phyloP scores from a whole-genome alignment of 1,140 invertebrate species.

The Asbolus verrucosus region DNA sequence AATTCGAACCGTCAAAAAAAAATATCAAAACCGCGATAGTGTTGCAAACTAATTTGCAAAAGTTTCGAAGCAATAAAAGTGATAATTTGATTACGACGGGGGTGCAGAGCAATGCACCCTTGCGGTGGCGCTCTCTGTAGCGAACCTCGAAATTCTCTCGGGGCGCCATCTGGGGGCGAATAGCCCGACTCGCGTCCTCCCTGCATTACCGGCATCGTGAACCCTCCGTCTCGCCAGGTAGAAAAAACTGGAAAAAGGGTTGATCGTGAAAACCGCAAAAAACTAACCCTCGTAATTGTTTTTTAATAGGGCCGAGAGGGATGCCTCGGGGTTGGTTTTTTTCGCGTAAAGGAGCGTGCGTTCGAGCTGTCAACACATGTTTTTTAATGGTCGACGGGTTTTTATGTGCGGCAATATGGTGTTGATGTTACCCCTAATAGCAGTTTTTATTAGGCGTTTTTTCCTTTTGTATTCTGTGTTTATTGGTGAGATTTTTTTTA shows the following conservation, averaged over 20 bases:
- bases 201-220: slow-evolving; percentile 25
- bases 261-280: slow-evolving; percentile 55
- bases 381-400: slow-evolving; percentile 52
- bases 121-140: slow-evolving; percentile 6
- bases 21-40: no score
- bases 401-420: slow-evolving; percentile 41
- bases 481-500: slow-evolving; percentile 22
- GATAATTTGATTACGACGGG: no score
- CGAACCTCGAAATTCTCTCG: not conserved
- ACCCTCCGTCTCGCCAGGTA: not conserved
- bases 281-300: slow-evolving; percentile 52
- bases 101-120: no score
- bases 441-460: slow-evolving; percentile 39
- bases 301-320: slow-evolving; percentile 53
- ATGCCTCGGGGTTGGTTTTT: slow-evolving; percentile 39
- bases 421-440: slow-evolving; percentile 27
- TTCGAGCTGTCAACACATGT: slow-evolving; percentile 55
- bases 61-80: no score
- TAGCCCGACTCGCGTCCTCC: slow-evolving; percentile 18
- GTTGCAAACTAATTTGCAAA: no score
- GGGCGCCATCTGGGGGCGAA: slow-evolving; percentile 14
- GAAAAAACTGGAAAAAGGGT: slow-evolving; percentile 44
- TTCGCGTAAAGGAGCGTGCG: slow-evolving; percentile 39
- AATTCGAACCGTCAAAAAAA: no score
- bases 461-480: slow-evolving; percentile 34